Percentiles rank a stretch among this genome's conserved stretches.
Conservation (phyloP, 2,888 invertebrate genomes). For the Ophion slaviceki region DNA sequence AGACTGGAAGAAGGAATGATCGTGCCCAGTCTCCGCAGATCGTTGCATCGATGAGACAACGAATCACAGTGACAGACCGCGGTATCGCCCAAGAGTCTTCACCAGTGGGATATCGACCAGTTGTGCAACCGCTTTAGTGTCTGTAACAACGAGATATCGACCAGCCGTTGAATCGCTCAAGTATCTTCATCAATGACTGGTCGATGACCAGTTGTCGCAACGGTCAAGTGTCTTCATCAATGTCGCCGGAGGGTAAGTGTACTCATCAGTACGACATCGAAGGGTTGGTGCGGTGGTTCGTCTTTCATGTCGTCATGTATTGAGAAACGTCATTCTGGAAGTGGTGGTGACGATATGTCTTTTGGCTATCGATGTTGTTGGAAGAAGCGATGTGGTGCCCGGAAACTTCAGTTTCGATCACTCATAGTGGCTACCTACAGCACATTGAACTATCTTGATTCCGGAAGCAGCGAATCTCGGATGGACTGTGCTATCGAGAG, state of each 20-base stretch:
- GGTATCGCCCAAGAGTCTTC: not conserved
- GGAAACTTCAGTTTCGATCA: not conserved
- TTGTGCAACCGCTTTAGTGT: not conserved
- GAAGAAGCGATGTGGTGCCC: not conserved
- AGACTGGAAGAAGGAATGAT: slow-evolving; percentile 1
- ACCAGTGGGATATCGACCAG: not conserved
- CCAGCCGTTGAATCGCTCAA: not conserved
- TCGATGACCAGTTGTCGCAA: not conserved
- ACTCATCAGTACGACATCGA: not conserved
- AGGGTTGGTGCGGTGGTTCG: not conserved
- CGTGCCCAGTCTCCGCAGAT: not conserved
- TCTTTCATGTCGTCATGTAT: not conserved
- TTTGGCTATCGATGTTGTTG: not conserved
- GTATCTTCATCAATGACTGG: not conserved
- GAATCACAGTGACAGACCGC: not conserved
- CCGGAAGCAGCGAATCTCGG: not conserved
- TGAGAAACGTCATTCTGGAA: not conserved
- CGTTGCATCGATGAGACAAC: not conserved
- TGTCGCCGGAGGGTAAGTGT: not conserved
- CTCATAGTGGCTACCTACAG: not conserved
- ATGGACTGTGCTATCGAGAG: too few species aligned
- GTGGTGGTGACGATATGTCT: not conserved
- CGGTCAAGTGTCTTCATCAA: too few species aligned
- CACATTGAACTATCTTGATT: not conserved
- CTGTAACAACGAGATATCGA: not conserved